Percentiles rank a stretch among this genome's conserved stretches.
Conservation (phyloP, 2,888 invertebrate species). For the Penaeus monodon region DNA sequence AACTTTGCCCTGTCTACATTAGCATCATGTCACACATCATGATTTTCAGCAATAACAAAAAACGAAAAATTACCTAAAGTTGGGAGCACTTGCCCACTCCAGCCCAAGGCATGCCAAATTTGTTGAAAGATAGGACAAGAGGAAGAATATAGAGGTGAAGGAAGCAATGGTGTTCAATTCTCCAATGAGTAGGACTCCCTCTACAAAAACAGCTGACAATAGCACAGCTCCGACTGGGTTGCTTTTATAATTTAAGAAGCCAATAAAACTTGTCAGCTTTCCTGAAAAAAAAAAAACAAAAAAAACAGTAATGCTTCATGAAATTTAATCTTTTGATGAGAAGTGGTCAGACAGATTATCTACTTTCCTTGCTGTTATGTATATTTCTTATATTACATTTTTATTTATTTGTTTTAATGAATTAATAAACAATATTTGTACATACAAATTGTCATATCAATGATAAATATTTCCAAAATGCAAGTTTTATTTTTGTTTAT, state of each 20-base stretch:
- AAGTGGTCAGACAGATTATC: not conserved
- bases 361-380: too few species aligned
- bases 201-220: conserved; percentile 53
- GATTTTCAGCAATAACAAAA: not conserved
- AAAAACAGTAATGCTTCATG: too few species aligned
- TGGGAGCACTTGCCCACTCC: conserved; percentile 97
- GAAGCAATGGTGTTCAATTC: conserved; percentile 96
- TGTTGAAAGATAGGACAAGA: conserved; percentile 95
- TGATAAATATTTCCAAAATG: too few species aligned
- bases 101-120: conserved; percentile 96
- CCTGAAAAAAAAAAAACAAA: conserved; percentile 33
- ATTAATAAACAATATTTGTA: too few species aligned
- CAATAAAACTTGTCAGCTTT: conserved; percentile 44
- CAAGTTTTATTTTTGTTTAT: too few species aligned
- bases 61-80: conserved; percentile 80
- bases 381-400: too few species aligned
- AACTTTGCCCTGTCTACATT: too few species aligned
- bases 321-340: not conserved
- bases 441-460: too few species aligned
- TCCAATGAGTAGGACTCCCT: conserved; percentile 73
- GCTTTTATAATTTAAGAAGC: conserved; percentile 37
- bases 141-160: conserved; percentile 95
- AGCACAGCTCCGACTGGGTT: conserved; percentile 60
- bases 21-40: not conserved
- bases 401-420: too few species aligned